Evolutionary conservation across 2,888 invertebrate species (phyloP).

Genomic region (Nomada hirtipes): DNA sequence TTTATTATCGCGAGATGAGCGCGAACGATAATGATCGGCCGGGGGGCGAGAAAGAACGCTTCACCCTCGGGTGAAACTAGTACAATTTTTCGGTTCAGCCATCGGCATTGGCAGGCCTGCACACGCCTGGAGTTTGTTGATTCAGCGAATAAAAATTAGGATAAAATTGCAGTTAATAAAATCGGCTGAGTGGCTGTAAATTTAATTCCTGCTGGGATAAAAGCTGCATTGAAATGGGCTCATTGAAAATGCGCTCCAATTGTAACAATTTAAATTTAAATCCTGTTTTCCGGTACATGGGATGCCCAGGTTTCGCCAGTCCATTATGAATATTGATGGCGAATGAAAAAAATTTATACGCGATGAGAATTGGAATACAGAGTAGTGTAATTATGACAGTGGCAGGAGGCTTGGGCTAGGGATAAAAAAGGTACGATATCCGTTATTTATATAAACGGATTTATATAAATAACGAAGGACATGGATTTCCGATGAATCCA

Average conservation of each 20-base stretch:
- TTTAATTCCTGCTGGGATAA: not conserved
- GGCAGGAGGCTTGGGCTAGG: not conserved
- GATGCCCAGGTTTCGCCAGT: no score
- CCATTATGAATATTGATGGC: no score
- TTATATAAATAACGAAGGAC: not conserved
- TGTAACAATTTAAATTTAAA: no score
- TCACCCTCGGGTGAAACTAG: constrained; percentile 6
- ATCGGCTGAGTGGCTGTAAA: not conserved
- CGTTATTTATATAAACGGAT: constrained; percentile 67
- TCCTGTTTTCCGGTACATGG: no score
- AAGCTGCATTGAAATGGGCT: not conserved
- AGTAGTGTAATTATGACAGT: constrained; percentile 12
- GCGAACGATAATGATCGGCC: constrained; percentile 73
- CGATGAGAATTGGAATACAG: not conserved
- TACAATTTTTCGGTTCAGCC: constrained; percentile 41
- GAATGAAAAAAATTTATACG: no score
- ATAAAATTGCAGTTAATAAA: constrained; percentile 11
- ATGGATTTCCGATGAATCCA: constrained; percentile 68
- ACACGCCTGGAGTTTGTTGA: not conserved
- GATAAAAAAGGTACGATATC: constrained; percentile 38
- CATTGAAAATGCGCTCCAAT: not conserved
- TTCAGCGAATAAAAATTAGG: constrained; percentile 13
- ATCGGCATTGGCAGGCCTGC: constrained; percentile 35
- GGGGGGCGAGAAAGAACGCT: constrained; percentile 43
- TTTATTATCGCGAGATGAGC: constrained; percentile 74